phyloP scores from a whole-genome alignment of 2,797 vertebrate species.

The Typhlichthys subterraneus region DNA sequence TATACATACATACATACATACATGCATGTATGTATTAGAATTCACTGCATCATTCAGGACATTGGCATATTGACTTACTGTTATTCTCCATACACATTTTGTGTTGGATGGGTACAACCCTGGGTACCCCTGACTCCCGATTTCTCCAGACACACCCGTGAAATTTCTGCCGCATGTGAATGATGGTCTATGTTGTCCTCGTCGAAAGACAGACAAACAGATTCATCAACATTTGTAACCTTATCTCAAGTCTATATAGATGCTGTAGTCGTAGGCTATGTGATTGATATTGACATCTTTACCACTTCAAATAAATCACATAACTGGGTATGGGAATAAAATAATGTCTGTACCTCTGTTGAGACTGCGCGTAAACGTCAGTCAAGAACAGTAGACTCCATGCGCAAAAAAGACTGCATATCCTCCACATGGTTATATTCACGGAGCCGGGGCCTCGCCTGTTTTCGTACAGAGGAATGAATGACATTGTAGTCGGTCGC shows the following conservation, averaged over 20 bases:
- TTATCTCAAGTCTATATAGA: not conserved
- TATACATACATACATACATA: not conserved
- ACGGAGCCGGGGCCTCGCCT: constrained; percentile 53
- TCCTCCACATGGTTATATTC: constrained; percentile 73
- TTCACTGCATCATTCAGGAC: constrained; percentile 4
- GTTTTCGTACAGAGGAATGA: constrained; percentile 63
- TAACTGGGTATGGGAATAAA: not conserved
- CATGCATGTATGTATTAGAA: not conserved
- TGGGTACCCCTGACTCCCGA: constrained; percentile 97
- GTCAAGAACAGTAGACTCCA: constrained; percentile 71
- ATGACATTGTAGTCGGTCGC: constrained; percentile 60
- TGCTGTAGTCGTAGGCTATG: constrained; percentile 7
- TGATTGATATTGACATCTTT: constrained; percentile 25
- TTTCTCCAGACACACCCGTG: constrained; percentile 90
- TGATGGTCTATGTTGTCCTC: constrained; percentile 73
- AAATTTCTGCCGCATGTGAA: constrained; percentile 93
- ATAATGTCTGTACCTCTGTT: constrained; percentile 76
- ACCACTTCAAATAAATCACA: constrained; percentile 18
- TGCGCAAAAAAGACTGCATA: constrained; percentile 66
- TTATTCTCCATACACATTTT: constrained; percentile 98
- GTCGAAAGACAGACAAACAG: constrained; percentile 26
- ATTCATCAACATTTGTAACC: constrained; percentile 26
- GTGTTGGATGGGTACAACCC: constrained; percentile 97
- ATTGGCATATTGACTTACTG: constrained; percentile 80
- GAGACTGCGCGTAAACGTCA: constrained; percentile 67